Evolutionary conservation across 2,888 invertebrate genomes (phyloP).

Genomic region (Polyommatus icarus): DNA sequence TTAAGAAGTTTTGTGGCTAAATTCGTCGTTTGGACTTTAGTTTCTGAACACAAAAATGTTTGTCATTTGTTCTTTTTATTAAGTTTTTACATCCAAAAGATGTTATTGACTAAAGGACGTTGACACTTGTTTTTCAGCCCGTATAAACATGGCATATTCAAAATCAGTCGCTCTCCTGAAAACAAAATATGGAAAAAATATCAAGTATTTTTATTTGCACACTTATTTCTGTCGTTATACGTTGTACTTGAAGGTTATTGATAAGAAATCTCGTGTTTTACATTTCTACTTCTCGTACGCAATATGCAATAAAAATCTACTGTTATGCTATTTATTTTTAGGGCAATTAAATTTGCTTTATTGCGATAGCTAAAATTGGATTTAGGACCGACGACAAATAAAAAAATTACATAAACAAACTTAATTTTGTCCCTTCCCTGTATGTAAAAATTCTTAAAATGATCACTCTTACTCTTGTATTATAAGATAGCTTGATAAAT

Average conservation of each 20-base stretch:
- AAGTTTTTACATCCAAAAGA: background rate
- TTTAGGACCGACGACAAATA: background rate
- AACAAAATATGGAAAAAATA: conserved; percentile 34
- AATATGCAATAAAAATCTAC: conserved; percentile 27
- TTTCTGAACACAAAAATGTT: background rate
- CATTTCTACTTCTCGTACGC: conserved; percentile 44
- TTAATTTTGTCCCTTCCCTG: no score
- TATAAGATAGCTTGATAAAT: background rate
- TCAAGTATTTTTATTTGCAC: conserved; percentile 43
- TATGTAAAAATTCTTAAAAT: no score
- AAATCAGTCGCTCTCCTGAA: background rate
- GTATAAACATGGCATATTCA: background rate
- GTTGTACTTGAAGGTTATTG: conserved; percentile 67
- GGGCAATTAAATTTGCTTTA: background rate
- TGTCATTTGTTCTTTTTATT: background rate
- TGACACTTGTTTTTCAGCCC: background rate
- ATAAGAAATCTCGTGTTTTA: conserved; percentile 72
- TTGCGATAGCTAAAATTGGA: background rate
- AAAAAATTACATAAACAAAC: background rate
- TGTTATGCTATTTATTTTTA: background rate
- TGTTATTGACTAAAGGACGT: background rate
- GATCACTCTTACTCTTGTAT: background rate
- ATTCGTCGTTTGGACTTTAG: background rate
- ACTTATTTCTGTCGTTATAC: conserved; percentile 46
- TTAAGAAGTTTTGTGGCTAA: no score